Base-by-base conservation (phyloP, 2,888 invertebrate species). In the Ectemnius lituratus region DNA sequence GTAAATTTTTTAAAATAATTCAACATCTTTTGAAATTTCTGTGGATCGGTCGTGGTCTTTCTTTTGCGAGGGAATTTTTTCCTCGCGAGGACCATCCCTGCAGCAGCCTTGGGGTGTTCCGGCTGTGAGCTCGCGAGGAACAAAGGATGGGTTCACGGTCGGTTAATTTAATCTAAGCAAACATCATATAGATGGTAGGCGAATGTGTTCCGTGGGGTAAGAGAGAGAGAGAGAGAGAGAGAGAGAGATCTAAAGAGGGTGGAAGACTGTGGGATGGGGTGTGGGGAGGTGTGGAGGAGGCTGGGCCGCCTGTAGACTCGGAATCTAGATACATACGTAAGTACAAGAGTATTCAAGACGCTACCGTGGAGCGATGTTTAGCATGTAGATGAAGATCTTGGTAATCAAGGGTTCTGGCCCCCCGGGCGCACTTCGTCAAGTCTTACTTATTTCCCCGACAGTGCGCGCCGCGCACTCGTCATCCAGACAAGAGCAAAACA, bases 311-410 rank as follows among this genome's bases (percentile, higher is more conserved):
- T 73, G 78, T 77, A 82, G 81, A 84, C 82, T 80, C 85, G 82
- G 88, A 87, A 90, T 90, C 88, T 86, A 87, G 89, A 89, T 90
- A 90, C 89, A 90, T 88, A 88, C 88, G 84, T 88, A 90, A 90
- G 88, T 89, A 88, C 88, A 89, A 86, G 88, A 87, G 87, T 87
- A 89, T 90, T 88, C 89, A 88, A 88, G 87, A 86, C 85, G 85
- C 81, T 73, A 81, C 80, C 66, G 83, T 84, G 85, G 78, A 85
- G 84, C 88, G 86, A 86, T 89, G 88, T 88, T 90, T 90, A 90
- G 90, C 89, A 90, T 90, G 90, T 88, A 90, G 89, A 90, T 90
- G 90, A 90, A 90, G 89, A 90, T 90, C 90, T 90, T 86, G 88
- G 90, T 89, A 90, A 90, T 90, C 90, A 90, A 90, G 90, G 87